Conservation (phyloP, 2,888 invertebrate genomes). For the Himalopsyche tibetana region DNA sequence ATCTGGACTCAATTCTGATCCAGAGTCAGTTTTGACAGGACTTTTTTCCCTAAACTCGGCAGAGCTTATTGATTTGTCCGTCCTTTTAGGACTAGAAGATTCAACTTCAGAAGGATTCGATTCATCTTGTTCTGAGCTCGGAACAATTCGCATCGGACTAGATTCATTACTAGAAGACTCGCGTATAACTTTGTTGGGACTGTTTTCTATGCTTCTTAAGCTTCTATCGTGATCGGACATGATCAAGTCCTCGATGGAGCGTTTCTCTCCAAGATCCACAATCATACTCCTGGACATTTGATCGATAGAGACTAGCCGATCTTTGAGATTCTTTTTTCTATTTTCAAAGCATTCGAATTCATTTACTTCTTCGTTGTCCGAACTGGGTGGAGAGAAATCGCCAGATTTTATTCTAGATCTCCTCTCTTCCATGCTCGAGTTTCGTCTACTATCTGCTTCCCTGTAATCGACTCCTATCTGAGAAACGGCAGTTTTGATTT, state of each 20-base stretch:
- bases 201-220: constrained; percentile 50
- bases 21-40: neutral
- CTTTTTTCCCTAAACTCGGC: constrained; percentile 41
- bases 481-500: constrained; percentile 76
- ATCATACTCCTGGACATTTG: constrained; percentile 78
- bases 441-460: constrained; percentile 70
- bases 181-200: constrained; percentile 53
- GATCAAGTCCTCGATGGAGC: constrained; percentile 70
- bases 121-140: neutral
- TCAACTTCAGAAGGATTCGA: constrained; percentile 1
- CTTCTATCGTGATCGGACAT: constrained; percentile 47
- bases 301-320: constrained; percentile 76
- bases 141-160: constrained; percentile 45
- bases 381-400: constrained; percentile 75
- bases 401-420: constrained; percentile 72
- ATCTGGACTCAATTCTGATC: constrained; percentile 68
- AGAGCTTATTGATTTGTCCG: constrained; percentile 47
- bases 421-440: constrained; percentile 77
- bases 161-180: constrained; percentile 49
- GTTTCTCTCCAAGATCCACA: constrained; percentile 73
- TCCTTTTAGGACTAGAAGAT: constrained; percentile 47
- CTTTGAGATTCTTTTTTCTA: constrained; percentile 73
- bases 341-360: constrained; percentile 71
- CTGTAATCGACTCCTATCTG: constrained; percentile 68
- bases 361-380: constrained; percentile 72